These are phyloP conservation scores for Melieria omissa DNA, from an alignment of 2,888 invertebrate species.

Conservation along the genomic window DNA sequence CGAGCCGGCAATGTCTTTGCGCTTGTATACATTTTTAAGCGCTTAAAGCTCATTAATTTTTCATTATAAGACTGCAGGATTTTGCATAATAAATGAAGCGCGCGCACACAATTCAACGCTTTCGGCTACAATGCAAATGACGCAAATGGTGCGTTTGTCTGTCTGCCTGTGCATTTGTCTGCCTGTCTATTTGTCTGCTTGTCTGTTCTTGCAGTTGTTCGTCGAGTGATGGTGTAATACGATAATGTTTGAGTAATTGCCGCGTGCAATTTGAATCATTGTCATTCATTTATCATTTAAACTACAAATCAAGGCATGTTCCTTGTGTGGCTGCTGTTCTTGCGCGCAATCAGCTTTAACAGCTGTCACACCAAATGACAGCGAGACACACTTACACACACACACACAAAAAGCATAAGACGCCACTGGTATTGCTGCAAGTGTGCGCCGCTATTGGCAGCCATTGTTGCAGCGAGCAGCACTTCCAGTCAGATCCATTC, in stretches of 20 bases:
- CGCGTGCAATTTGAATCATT: constrained; percentile 37
- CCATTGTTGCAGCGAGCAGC: too few relatives aligned
- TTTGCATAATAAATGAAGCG: constrained; percentile 36
- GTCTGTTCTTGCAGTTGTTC: not conserved
- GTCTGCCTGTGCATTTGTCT: not conserved
- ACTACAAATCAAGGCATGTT: not conserved
- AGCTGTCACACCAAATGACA: too few relatives aligned
- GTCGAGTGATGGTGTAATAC: not conserved
- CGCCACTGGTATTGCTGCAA: too few relatives aligned
- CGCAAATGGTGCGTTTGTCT: not conserved
- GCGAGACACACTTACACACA: too few relatives aligned
- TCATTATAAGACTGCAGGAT: constrained; percentile 35
- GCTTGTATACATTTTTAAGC: constrained; percentile 31
- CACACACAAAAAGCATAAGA: too few relatives aligned
- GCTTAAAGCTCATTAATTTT: constrained; percentile 43
- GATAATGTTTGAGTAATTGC: constrained; percentile 37
- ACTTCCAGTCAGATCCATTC: too few relatives aligned
- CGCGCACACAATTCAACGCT: not conserved
- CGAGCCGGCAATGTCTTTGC: not conserved
- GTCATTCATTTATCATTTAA: constrained; percentile 29
- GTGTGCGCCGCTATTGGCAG: too few relatives aligned
- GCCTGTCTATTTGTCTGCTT: not conserved
- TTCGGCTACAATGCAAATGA: too few relatives aligned
- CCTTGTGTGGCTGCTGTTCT: too few relatives aligned
- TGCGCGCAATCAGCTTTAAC: too few relatives aligned